These are phyloP conservation scores for Epinephelus coioides DNA, from an alignment of 2,797 vertebrate species.

Conservation along the genomic window DNA sequence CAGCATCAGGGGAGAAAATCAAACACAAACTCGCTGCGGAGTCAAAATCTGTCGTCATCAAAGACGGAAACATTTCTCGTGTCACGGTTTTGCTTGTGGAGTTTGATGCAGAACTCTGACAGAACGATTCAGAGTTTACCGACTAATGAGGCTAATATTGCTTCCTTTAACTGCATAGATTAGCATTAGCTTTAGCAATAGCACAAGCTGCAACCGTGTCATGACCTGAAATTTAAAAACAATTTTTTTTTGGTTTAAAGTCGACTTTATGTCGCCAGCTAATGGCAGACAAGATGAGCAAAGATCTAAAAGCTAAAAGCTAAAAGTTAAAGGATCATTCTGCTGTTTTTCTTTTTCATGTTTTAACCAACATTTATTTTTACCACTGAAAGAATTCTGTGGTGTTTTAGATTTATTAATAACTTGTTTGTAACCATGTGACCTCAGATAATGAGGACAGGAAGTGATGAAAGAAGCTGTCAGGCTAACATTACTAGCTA, in stretches of 20 bases:
- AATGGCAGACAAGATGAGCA: neutral
- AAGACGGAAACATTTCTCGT: too few relatives aligned
- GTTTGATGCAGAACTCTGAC: too few relatives aligned
- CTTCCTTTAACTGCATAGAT: neutral
- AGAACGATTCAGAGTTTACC: too few relatives aligned
- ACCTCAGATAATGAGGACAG: too few relatives aligned
- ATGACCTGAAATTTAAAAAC: neutral
- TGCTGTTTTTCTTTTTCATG: neutral
- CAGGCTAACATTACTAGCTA: too few relatives aligned
- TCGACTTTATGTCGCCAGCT: neutral
- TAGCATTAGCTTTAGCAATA: conserved; percentile 8
- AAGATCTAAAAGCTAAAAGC: neutral
- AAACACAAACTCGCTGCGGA: too few relatives aligned
- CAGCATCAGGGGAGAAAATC: too few relatives aligned
- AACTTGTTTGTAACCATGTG: too few relatives aligned
- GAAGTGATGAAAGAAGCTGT: too few relatives aligned
- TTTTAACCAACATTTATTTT: neutral
- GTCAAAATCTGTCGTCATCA: too few relatives aligned
- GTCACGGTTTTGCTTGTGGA: too few relatives aligned
- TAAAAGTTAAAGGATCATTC: neutral
- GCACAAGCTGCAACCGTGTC: neutral
- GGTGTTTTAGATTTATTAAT: neutral
- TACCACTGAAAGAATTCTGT: neutral
- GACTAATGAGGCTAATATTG: too few relatives aligned
- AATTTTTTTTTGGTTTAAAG: neutral